phyloP scores from a whole-genome alignment of 1,140 invertebrate species.

The Panagrolaimus sp. region DNA sequence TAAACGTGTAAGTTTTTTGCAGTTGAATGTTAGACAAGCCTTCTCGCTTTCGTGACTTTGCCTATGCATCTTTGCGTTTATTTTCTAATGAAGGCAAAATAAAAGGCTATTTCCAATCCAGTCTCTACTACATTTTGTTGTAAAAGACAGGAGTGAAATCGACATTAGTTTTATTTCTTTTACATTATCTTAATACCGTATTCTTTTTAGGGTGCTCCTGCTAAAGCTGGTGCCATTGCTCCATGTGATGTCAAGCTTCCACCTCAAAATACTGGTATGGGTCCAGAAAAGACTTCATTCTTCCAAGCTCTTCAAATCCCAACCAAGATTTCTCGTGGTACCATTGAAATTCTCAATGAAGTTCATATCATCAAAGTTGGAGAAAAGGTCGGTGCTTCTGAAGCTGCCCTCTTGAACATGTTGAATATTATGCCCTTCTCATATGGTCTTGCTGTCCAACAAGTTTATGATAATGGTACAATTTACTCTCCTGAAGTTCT shows the following conservation, averaged over 20 bases:
- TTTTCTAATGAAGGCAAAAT: neutral
- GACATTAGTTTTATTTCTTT: neutral
- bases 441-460: constrained; percentile 82
- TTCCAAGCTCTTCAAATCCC: constrained; percentile 99
- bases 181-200: constrained; percentile 1
- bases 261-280: constrained; percentile 93
- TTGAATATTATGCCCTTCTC: constrained; percentile 99
- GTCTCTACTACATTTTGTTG: neutral
- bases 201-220: constrained; percentile 56
- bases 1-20: constrained; percentile 61
- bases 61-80: too few relatives aligned
- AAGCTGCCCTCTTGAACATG: constrained; percentile 97
- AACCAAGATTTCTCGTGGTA: constrained; percentile 99
- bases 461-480: constrained; percentile 93
- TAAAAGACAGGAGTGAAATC: constrained; percentile 15
- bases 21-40: neutral
- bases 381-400: constrained; percentile 94
- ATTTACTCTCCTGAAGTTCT: constrained; percentile 91
- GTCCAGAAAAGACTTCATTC: constrained; percentile 99
- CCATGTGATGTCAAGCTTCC: constrained; percentile 90
- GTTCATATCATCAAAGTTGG: constrained; percentile 87
- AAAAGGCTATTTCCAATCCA: constrained; percentile 16
- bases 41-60: too few relatives aligned
- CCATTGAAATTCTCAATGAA: constrained; percentile 99
- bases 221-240: constrained; percentile 80